Base-by-base conservation (phyloP, 2,888 invertebrate genomes). In the Thelaira solivaga region DNA sequence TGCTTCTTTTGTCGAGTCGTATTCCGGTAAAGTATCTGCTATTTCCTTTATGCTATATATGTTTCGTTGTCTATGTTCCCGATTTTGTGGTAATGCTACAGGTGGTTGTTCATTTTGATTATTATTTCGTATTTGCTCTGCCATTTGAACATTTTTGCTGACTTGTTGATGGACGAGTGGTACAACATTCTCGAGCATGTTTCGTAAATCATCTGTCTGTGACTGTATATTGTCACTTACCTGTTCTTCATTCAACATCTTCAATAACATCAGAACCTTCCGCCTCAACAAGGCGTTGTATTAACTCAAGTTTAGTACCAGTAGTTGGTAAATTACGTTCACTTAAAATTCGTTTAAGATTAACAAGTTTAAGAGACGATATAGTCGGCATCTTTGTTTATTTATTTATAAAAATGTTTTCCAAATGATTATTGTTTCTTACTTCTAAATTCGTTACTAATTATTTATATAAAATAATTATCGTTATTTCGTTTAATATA, bases 21-120 rank as follows among this genome's bases (percentile, higher is more conserved):
- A 76, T 10, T 71, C 61, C 0, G 72, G 68, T 4, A 78, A 26
- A 11, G 51, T 73, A 24, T 77, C 72, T 1, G 71, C 41, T 22
- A 72, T 76, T 57, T 78, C 59, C 11, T 61, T 71, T 24, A 73
- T 67, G n/a, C 47, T 36, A 7, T 22, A 55, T 2, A 16, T 10
- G 13, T 36, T 34, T 6, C 13, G 20, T 6, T 2, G 20, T 6
- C 2, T 16, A 36, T 1, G 8, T 6, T 55, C 36, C 1, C 8
- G 18, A 13, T 20, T 22, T 22, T n/a, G n/a, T n/a, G n/a, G n/a
- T n/a, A n/a, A n/a, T n/a, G 22, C 3, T 20, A 31, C 5, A 4
- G 31, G 7, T 22, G 1, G 34, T 22, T 4, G 22, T 11, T 4
- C 34, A 26, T 31, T 8, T 16, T 4, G 36, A 5, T 8, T 10